A percentile compares a stretch with the other conserved stretches of the same genome.
Conservation (phyloP, 2,888 invertebrate genomes). For the Metopia argyrocephala region DNA sequence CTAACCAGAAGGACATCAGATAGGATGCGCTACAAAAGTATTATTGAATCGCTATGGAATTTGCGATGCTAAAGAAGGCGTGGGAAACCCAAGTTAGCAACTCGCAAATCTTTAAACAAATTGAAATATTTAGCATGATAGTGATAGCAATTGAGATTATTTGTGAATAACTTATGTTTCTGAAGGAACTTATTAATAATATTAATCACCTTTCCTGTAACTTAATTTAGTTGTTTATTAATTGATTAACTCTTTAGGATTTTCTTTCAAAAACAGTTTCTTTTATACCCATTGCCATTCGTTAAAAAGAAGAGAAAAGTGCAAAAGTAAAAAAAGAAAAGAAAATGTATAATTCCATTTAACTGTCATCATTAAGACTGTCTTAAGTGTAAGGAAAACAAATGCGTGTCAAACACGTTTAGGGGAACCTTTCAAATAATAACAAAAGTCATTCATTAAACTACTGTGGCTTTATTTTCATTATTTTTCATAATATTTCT, state of each 20-base stretch:
- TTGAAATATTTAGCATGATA: too few relatives aligned
- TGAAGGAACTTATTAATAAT: too few relatives aligned
- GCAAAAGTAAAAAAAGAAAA: background rate
- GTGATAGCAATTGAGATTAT: too few relatives aligned
- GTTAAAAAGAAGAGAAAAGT: background rate
- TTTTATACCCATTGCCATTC: background rate
- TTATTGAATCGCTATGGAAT: too few relatives aligned
- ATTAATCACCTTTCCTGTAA: background rate
- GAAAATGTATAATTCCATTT: constrained; percentile 43
- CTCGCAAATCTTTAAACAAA: too few relatives aligned
- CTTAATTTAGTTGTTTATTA: background rate
- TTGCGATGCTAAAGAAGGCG: too few relatives aligned
- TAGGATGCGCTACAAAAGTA: too few relatives aligned
- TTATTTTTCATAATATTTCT: constrained; percentile 1
- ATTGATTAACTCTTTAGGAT: background rate
- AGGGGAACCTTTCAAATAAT: constrained; percentile 8
- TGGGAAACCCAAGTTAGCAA: too few relatives aligned
- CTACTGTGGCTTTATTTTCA: background rate
- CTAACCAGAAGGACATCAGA: too few relatives aligned
- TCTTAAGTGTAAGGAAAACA: constrained; percentile 54
- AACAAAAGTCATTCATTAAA: background rate
- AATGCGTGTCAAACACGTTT: constrained; percentile 57
- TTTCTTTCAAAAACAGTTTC: background rate
- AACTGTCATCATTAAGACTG: constrained; percentile 60
- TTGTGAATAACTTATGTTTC: too few relatives aligned